Percentiles rank a stretch among this genome's conserved stretches.
Conservation (phyloP, 2,113 vertebrate species). For the Cyprinus carpio region DNA sequence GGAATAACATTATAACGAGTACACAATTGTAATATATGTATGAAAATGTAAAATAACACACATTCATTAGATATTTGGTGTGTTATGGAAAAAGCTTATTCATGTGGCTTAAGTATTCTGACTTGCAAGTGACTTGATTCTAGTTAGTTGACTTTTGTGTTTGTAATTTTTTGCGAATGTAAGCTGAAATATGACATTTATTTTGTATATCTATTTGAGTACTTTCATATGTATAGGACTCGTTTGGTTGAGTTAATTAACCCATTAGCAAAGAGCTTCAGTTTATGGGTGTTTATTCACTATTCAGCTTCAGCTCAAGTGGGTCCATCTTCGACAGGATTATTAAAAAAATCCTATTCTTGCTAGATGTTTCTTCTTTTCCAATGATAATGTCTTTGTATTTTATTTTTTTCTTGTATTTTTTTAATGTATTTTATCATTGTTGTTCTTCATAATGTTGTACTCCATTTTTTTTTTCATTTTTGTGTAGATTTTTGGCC, state of each 20-base stretch:
- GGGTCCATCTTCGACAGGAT: constrained; percentile 44
- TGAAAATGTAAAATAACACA: background rate
- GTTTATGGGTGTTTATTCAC: background rate
- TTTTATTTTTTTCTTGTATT: background rate
- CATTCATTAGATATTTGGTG: background rate
- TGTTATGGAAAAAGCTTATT: background rate
- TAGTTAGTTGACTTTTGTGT: too few species aligned
- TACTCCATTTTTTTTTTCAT: too few species aligned
- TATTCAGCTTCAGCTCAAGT: background rate
- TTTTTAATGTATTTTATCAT: background rate
- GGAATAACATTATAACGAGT: background rate
- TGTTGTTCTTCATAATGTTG: too few species aligned
- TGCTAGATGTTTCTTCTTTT: too few species aligned
- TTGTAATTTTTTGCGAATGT: background rate
- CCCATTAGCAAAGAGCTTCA: background rate
- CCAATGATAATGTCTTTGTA: background rate
- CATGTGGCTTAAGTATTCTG: constrained; percentile 1
- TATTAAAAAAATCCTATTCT: too few species aligned
- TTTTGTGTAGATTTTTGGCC: too few species aligned
- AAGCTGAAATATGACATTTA: background rate
- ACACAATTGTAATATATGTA: background rate
- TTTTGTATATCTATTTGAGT: background rate
- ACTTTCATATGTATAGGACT: background rate
- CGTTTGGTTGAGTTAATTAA: background rate
- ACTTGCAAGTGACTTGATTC: constrained; percentile 23